phyloP scores from a whole-genome alignment of 2,113 vertebrate species.

The Saccopteryx leptura region DNA sequence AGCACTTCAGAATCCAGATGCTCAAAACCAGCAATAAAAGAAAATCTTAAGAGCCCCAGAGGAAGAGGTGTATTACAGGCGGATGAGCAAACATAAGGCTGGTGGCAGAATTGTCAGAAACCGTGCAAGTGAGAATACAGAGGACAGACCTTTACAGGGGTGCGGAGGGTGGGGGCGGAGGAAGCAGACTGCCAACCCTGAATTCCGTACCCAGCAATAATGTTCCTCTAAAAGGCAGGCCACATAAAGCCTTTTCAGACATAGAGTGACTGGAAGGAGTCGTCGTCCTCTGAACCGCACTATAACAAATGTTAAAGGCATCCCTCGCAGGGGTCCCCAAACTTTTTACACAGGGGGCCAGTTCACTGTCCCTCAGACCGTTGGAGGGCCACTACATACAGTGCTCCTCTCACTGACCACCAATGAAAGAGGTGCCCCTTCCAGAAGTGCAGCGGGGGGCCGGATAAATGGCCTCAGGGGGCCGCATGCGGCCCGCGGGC shows the following conservation, averaged over 20 bases:
- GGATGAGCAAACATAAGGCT: neutral
- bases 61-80: neutral
- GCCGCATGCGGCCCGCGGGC: too few relatives aligned
- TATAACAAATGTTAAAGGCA: neutral
- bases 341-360: too few relatives aligned
- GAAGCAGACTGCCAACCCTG: neutral
- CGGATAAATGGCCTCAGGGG: too few relatives aligned
- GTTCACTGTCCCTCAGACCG: too few relatives aligned
- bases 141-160: too few relatives aligned
- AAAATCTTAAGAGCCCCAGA: slow-evolving; percentile 1
- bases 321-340: too few relatives aligned
- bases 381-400: too few relatives aligned
- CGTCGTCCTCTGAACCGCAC: neutral
- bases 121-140: neutral
- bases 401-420: too few relatives aligned
- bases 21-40: neutral
- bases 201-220: neutral
- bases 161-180: accelerated
- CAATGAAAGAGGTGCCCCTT: too few relatives aligned
- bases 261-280: neutral
- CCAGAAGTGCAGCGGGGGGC: too few relatives aligned
- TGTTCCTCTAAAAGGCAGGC: neutral
- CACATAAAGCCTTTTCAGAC: neutral
- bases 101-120: neutral
- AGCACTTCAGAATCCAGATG: neutral